A percentile compares a stretch with the other conserved stretches of the same genome.
Evolutionary conservation across 2,888 invertebrate genomes (phyloP).

Genomic region (Dermolepida albohirtum): DNA sequence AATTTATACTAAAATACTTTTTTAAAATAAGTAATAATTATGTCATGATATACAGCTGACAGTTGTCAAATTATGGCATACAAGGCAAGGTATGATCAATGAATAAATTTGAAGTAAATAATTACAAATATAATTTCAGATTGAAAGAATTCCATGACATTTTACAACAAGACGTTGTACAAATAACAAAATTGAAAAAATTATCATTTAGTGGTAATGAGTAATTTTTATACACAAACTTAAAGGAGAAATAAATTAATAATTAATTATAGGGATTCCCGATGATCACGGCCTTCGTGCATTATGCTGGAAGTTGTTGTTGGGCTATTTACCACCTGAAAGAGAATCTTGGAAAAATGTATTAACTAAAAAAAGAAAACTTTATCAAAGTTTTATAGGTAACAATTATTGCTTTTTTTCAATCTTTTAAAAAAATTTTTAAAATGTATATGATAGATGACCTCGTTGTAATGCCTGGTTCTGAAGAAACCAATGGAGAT

Average conservation of each 20-base stretch:
- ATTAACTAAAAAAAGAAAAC: constrained; percentile 79
- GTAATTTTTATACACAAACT: neutral
- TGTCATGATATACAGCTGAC: constrained; percentile 37
- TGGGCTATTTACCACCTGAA: constrained; percentile 85
- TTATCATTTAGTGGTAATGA: constrained; percentile 85
- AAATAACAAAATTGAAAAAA: constrained; percentile 74
- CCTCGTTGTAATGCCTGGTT: constrained; percentile 87
- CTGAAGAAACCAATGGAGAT: constrained; percentile 70
- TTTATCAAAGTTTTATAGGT: constrained; percentile 87
- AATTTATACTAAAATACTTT: neutral
- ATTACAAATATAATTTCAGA: constrained; percentile 67
- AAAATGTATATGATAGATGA: constrained; percentile 72
- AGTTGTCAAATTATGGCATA: constrained; percentile 59
- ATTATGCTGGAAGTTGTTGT: constrained; percentile 87
- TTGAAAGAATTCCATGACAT: constrained; percentile 84
- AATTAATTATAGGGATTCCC: constrained; percentile 77
- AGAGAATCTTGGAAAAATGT: constrained; percentile 76
- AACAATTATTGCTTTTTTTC: constrained; percentile 47
- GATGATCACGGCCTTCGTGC: constrained; percentile 87
- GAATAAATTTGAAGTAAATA: constrained; percentile 24
- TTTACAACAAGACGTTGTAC: constrained; percentile 77
- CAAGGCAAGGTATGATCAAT: constrained; percentile 58
- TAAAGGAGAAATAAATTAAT: constrained; percentile 12
- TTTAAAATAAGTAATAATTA: constrained; percentile 13
- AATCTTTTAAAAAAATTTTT: neutral